Evolutionary conservation across 2,888 invertebrate genomes (phyloP), one percentile per base, ranked within the genome.

Genomic region (Strigamia transsilvanica): DNA sequence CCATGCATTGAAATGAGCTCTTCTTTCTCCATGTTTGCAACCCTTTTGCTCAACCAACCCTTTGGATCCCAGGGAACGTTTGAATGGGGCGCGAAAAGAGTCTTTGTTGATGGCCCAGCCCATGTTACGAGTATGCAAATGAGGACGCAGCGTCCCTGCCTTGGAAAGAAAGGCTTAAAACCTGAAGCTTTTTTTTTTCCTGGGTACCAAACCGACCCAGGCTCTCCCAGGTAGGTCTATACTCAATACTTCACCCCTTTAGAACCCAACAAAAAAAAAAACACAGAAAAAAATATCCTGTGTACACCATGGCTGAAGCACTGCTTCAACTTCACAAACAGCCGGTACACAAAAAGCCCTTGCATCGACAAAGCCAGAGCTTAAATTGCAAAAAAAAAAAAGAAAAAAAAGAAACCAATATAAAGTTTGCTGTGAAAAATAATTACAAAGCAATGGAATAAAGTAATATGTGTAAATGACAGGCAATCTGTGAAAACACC

Each of bases 41-140:
- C 61, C 61, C 61, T 66, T 66, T 66, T 66, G 61, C 61, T 66
- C 61, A 66, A 9, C 61, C 61, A 66, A 66, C 61, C 61, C 61
- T 66, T 66, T 66, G 61, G 61, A 66, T 66, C 61, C 61, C 61
- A 66, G 61, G 61, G 61, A 66, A 66, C 61, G 61, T 66, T 66
- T 66, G 61, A 66, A 66, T 66, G 61, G 61, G 61, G 61, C 61
- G 61, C 61, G 61, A 66, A 66, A 66, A 66, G 61, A 66, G 61
- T 66, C 61, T 66, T 66, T 66, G 61, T 66, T 66, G 61, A 66
- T 66, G 61, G 61, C 61, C 61, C 61, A 66, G 61, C 61, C 61
- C 61, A 66, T 66, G 61, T 66, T 66, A 66, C 61, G 61, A 66
- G 61, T 66, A 66, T 66, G 61, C 61, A 66, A 66, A 66, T 66